Conservation (phyloP, 2,888 invertebrate genomes). For the Teinopalpus imperialis region DNA sequence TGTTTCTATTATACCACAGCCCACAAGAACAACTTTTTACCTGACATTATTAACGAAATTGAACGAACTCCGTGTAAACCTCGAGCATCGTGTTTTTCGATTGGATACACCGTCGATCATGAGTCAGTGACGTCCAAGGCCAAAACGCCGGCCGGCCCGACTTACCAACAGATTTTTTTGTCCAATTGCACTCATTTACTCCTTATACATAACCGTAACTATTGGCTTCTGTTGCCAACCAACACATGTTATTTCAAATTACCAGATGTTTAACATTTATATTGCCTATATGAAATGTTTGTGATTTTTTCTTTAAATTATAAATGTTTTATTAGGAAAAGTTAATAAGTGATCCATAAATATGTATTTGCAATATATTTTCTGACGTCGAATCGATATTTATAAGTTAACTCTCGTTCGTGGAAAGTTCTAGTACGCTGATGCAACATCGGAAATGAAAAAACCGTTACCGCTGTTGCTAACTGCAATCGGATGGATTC, state of each 20-base stretch:
- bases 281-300: too few relatives aligned
- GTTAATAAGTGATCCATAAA: too few relatives aligned
- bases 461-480: constrained; percentile 26
- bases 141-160: constrained; percentile 67
- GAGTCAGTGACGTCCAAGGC: constrained; percentile 66
- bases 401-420: too few relatives aligned
- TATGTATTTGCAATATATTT: too few relatives aligned
- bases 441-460: constrained; percentile 39
- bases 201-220: too few relatives aligned
- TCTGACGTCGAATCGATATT: too few relatives aligned
- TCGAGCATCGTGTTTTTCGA: constrained; percentile 40
- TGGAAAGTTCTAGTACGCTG: constrained; percentile 39
- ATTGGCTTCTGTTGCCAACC: constrained; percentile 1
- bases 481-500: constrained; percentile 28
- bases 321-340: too few relatives aligned
- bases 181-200: constrained; percentile 16
- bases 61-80: not conserved
- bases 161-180: constrained; percentile 52
- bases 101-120: constrained; percentile 37
- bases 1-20: too few relatives aligned
- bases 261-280: too few relatives aligned
- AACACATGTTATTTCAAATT: too few relatives aligned
- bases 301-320: too few relatives aligned
- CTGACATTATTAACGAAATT: constrained; percentile 1
- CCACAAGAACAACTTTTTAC: too few relatives aligned